Conservation (phyloP, 2,113 vertebrate genomes). For the Uria aalge region DNA sequence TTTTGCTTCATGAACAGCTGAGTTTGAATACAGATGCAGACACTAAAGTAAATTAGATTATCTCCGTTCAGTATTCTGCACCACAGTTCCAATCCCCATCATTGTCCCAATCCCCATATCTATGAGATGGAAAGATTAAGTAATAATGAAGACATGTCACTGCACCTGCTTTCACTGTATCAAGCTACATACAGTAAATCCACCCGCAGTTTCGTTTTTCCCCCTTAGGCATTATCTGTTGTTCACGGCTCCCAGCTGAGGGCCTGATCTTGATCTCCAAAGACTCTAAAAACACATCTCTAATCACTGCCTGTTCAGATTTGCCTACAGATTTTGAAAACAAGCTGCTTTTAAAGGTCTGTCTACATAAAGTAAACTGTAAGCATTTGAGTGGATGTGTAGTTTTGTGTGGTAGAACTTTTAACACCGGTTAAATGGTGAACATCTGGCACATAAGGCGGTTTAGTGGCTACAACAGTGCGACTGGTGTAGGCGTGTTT, state of each 20-base stretch:
- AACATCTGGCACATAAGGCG: background rate
- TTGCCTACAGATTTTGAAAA: constrained; percentile 1
- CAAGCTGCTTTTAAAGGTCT: constrained; percentile 5
- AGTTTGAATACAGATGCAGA: constrained; percentile 54
- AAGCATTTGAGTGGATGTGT: background rate
- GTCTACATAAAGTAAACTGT: background rate
- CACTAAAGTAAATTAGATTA: constrained; percentile 49
- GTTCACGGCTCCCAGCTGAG: background rate
- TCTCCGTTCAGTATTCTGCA: constrained; percentile 38
- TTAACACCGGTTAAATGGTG: background rate
- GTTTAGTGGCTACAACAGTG: background rate
- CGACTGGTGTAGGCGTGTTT: rapidly evolving
- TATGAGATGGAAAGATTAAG: constrained; percentile 48
- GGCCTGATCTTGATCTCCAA: background rate
- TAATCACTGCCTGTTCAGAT: background rate
- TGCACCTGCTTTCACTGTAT: constrained; percentile 48
- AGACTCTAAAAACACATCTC: background rate
- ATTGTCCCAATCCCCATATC: constrained; percentile 26
- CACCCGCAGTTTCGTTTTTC: background rate
- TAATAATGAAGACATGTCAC: constrained; percentile 59
- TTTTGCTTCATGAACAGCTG: constrained; percentile 36
- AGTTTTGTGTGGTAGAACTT: background rate
- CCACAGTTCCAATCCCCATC: constrained; percentile 16
- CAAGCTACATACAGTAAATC: background rate
- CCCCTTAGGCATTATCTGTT: background rate